Evolutionary conservation across 1,140 invertebrate species (phyloP).

Genomic region (Mactra quadrangularis): DNA sequence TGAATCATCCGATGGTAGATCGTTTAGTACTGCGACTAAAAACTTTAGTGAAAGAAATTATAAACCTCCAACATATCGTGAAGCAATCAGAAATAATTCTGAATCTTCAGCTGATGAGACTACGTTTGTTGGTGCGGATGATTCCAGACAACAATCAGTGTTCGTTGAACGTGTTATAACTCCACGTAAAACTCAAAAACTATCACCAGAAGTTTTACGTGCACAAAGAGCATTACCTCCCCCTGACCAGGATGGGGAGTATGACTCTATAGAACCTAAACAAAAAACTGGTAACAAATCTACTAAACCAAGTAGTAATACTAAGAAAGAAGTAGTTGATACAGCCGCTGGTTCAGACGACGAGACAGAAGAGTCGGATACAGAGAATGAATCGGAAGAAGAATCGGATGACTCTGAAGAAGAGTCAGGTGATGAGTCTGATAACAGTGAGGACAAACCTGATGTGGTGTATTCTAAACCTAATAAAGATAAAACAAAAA

Average conservation of each 20-base stretch:
- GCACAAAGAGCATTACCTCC: constrained; percentile 26
- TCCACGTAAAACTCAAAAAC: constrained; percentile 30
- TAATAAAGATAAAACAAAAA: constrained; percentile 31
- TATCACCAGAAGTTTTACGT: constrained; percentile 7
- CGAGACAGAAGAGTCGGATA: constrained; percentile 47
- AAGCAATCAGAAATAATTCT: constrained; percentile 47
- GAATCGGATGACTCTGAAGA: constrained; percentile 35
- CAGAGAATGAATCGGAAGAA: constrained; percentile 56
- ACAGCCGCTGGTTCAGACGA: constrained; percentile 36
- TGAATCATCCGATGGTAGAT: background rate
- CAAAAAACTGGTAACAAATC: constrained; percentile 8
- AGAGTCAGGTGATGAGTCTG: constrained; percentile 36
- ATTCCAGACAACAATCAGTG: constrained; percentile 35
- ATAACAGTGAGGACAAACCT: constrained; percentile 17
- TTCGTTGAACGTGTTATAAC: constrained; percentile 57
- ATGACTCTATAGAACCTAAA: constrained; percentile 59
- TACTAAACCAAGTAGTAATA: background rate
- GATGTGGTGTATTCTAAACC: constrained; percentile 47
- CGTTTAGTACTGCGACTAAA: constrained; percentile 5
- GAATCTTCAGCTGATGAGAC: constrained; percentile 51
- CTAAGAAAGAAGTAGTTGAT: constrained; percentile 26
- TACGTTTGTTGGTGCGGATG: constrained; percentile 55
- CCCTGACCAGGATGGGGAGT: constrained; percentile 51
- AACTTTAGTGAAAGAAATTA: constrained; percentile 59
- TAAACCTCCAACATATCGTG: constrained; percentile 54